Conservation (phyloP, 2,113 vertebrate species). For the Ammodytes dubius region DNA sequence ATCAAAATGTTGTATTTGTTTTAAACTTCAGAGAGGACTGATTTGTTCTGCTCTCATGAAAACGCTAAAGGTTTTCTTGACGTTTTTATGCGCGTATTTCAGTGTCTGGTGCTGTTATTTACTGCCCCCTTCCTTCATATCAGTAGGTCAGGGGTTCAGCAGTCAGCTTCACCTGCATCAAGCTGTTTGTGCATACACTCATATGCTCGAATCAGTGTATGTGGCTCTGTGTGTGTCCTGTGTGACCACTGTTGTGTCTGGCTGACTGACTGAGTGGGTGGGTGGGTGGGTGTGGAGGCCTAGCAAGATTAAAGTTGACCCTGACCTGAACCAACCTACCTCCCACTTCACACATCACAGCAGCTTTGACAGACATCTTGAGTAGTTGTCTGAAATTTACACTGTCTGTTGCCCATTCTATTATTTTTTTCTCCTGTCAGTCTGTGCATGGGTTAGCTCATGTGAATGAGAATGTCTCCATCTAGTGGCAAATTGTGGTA, state of each 20-base stretch:
- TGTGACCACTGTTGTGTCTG: background rate
- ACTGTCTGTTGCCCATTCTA: too few relatives aligned
- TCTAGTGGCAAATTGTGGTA: slow-evolving; percentile 66
- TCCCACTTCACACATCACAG: background rate
- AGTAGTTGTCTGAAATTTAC: background rate
- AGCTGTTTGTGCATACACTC: background rate
- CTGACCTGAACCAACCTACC: slow-evolving; percentile 21
- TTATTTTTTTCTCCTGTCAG: too few relatives aligned
- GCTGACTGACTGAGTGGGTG: background rate
- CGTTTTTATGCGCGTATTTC: background rate
- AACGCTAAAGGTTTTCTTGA: background rate
- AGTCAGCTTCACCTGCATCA: background rate
- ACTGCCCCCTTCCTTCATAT: background rate
- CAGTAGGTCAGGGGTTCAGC: slow-evolving; percentile 11
- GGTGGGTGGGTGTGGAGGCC: slow-evolving; percentile 3
- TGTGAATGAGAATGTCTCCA: slow-evolving; percentile 62
- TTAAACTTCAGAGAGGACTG: background rate
- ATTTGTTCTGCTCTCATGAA: background rate
- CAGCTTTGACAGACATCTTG: background rate
- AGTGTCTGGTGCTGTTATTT: background rate
- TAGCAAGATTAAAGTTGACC: slow-evolving; percentile 20
- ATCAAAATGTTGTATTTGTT: background rate
- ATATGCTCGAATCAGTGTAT: background rate
- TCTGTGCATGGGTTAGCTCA: background rate
- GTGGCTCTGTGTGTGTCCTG: background rate